Base-by-base conservation (phyloP, 2,797 vertebrate genomes). In the Tolypeutes matacus region DNA sequence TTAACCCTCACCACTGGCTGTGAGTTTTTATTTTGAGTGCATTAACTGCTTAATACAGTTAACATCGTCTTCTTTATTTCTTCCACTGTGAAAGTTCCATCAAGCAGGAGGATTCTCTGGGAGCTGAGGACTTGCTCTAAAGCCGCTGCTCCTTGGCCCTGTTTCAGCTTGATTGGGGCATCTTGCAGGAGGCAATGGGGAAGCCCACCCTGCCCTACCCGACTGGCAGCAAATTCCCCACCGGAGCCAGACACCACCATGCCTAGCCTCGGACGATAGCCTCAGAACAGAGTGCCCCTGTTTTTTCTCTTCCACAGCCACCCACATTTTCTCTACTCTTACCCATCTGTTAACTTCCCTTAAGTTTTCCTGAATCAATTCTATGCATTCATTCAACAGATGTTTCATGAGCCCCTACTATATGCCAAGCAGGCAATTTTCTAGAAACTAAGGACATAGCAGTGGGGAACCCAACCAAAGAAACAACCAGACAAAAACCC, bases 371-470 rank as follows among this genome's bases (percentile, higher is more conserved):
- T 17, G 0, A 1, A 14, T 58, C 46, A 34, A 9, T 64, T 75
- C 58, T 51, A 42, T 29, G 29, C 27, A 0, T 56, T 65, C 3
- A n/a, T 51, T 75, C 20, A 65, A 1, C 36, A 1, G 0, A 27
- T 64, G 10, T 34, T 25, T 25, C 9, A 3, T 18, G 60, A 34
- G 29, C 36, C 21, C 49, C 60, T 42, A 0, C 17, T 21, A 1
- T 20, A 14, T 14, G 10, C 29, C 34, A 9, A 5, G 10, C 13
- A 3, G 29, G 49, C 29, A 12, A 29, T 85, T n/a, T 53, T 42
- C 49, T 92, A 39, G 4, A 29, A 34, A 49, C 46, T 14, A 31
- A 76, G 58, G 34, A 8, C 4, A 23, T 67, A 73, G 27, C 9
- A 11, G 70, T 29, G n/a, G 20, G 36, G 72, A 34, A n/a, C 31